Evolutionary conservation across 2,888 invertebrate species (phyloP).

Genomic region (Malthinus seriepunctatus): DNA sequence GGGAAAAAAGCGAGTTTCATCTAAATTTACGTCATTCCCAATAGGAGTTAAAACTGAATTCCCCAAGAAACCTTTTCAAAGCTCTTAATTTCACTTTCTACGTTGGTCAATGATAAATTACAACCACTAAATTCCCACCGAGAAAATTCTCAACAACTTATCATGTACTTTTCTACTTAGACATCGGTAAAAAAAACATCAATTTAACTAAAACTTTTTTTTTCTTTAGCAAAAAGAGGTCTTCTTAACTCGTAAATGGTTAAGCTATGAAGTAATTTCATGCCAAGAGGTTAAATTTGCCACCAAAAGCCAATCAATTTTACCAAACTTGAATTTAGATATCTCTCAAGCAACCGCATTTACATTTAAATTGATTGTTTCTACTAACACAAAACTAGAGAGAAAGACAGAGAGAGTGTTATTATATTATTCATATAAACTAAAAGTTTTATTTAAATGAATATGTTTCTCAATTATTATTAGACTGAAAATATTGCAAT

Average conservation of each 20-base stretch:
- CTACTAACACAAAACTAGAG: constrained; percentile 28
- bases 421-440: constrained; percentile 13
- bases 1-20: no score
- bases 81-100: no score
- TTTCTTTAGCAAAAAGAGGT: background rate
- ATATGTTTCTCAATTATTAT: constrained; percentile 1
- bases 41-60: no score
- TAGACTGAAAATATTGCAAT: no score
- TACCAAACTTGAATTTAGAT: constrained; percentile 21
- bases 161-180: no score
- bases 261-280: constrained; percentile 24
- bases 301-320: constrained; percentile 27
- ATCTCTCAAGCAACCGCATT: constrained; percentile 26
- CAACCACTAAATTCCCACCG: no score
- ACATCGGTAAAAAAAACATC: background rate
- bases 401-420: no score
- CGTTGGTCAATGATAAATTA: no score
- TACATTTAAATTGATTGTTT: constrained; percentile 37
- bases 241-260: constrained; percentile 15
- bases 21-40: no score
- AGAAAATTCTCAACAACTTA: no score
- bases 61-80: no score
- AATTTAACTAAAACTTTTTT: constrained; percentile 6
- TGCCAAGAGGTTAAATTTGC: constrained; percentile 23
- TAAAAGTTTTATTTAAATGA: no score